Percentiles rank a stretch among this genome's conserved stretches.
Conservation (phyloP, 2,797 vertebrate species). For the Peromyscus aztecus region DNA sequence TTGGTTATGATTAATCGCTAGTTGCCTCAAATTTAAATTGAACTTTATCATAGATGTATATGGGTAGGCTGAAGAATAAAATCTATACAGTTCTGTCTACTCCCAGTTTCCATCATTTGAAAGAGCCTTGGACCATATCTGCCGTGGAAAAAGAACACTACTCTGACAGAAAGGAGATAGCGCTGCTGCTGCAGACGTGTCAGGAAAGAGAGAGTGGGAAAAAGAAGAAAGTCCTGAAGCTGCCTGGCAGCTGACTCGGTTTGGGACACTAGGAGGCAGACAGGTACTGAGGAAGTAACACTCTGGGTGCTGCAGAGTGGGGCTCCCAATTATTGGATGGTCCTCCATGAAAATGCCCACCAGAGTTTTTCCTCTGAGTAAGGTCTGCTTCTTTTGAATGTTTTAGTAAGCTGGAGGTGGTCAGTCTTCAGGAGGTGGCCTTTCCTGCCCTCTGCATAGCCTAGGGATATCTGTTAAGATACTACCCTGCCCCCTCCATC, state of each 20-base stretch:
- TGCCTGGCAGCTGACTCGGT: neutral
- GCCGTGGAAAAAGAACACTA: neutral
- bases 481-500: neutral
- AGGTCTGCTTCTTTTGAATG: neutral
- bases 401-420: neutral
- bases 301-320: rapidly evolving
- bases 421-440: neutral
- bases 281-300: neutral
- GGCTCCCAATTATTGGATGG: neutral
- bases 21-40: neutral
- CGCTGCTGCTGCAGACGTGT: neutral
- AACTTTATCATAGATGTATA: neutral
- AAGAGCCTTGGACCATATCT: neutral
- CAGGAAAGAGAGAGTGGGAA: too few relatives aligned
- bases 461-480: neutral
- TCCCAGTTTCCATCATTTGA: neutral
- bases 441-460: neutral
- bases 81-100: neutral
- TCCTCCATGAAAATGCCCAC: rapidly evolving
- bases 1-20: neutral
- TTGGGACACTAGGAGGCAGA: neutral
- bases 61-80: neutral
- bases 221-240: too few relatives aligned
- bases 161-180: neutral
- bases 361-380: neutral